Percentiles rank a stretch among this genome's conserved stretches.
Conservation (phyloP, 2,888 invertebrate genomes). For the Oscheius sp. region DNA sequence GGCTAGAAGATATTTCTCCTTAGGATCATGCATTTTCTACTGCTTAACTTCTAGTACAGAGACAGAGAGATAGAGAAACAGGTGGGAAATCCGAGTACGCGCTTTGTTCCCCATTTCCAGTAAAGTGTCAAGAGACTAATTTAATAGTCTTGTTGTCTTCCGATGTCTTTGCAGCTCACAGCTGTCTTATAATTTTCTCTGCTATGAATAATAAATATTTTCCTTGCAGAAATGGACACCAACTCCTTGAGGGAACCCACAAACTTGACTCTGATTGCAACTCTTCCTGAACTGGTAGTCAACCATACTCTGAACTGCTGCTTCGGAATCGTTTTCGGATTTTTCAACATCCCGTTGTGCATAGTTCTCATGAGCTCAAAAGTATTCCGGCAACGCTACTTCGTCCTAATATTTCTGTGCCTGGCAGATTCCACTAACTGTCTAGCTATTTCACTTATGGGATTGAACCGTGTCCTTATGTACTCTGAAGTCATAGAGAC, state of each 20-base stretch:
- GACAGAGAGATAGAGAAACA: not conserved
- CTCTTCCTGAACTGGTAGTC: constrained; percentile 26
- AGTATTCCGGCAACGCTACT: constrained; percentile 15
- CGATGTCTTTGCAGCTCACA: too few relatives aligned
- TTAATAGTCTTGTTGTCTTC: too few relatives aligned
- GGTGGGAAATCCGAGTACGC: not conserved
- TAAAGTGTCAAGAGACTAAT: too few relatives aligned
- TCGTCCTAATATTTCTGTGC: constrained; percentile 49
- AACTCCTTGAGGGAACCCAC: not conserved
- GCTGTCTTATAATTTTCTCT: too few relatives aligned
- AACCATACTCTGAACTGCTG: constrained; percentile 43
- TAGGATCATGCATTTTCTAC: too few relatives aligned
- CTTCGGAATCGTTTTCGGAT: constrained; percentile 46
- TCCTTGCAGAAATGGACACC: too few relatives aligned
- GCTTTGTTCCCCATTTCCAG: too few relatives aligned
- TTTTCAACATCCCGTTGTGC: constrained; percentile 48
- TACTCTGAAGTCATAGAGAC: constrained; percentile 47
- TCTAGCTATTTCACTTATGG: constrained; percentile 57
- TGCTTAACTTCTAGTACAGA: too few relatives aligned
- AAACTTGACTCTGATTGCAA: not conserved
- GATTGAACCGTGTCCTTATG: constrained; percentile 56
- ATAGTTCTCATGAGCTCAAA: constrained; percentile 42
- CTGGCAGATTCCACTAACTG: constrained; percentile 59
- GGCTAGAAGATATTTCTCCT: too few relatives aligned
- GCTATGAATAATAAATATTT: too few relatives aligned